phyloP scores from a whole-genome alignment of 1,140 invertebrate species.

The Drosophila littoralis region DNA sequence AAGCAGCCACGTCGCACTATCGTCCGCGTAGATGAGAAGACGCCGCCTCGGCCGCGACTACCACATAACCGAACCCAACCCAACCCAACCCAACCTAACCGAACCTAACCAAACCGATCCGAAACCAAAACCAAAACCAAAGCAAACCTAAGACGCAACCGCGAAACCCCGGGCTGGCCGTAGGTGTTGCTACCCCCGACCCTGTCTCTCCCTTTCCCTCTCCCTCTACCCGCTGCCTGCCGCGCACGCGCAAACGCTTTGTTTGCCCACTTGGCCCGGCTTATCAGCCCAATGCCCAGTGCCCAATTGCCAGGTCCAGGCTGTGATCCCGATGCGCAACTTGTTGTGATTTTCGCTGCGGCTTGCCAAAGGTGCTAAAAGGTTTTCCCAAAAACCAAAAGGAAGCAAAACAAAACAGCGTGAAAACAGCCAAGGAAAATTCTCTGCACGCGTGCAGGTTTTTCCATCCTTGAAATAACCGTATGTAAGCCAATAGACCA shows the following conservation, averaged over 20 bases:
- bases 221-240: neutral
- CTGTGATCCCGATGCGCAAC: constrained; percentile 43
- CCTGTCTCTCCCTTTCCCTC: neutral
- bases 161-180: constrained; percentile 15
- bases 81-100: constrained; percentile 14
- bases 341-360: constrained; percentile 70
- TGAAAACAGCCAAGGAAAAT: neutral
- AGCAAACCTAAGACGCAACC: constrained; percentile 29
- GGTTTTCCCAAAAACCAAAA: constrained; percentile 55
- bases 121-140: constrained; percentile 7
- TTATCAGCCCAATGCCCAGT: constrained; percentile 42
- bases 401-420: neutral
- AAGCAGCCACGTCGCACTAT: constrained; percentile 42
- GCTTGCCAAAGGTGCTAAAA: constrained; percentile 72
- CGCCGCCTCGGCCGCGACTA: constrained; percentile 43
- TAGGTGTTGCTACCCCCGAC: constrained; percentile 55
- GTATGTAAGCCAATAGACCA: neutral
- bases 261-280: constrained; percentile 43
- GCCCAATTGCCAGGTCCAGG: constrained; percentile 1
- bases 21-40: constrained; percentile 64
- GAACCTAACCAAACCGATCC: constrained; percentile 3
- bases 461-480: constrained; percentile 23
- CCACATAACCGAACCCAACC: constrained; percentile 28
- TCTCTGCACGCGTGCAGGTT: constrained; percentile 19
- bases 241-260: constrained; percentile 34